Percentiles rank a stretch among this genome's conserved stretches.
phyloP scores from a whole-genome alignment of 2,888 invertebrate genomes.

The Drosophila cracens region DNA sequence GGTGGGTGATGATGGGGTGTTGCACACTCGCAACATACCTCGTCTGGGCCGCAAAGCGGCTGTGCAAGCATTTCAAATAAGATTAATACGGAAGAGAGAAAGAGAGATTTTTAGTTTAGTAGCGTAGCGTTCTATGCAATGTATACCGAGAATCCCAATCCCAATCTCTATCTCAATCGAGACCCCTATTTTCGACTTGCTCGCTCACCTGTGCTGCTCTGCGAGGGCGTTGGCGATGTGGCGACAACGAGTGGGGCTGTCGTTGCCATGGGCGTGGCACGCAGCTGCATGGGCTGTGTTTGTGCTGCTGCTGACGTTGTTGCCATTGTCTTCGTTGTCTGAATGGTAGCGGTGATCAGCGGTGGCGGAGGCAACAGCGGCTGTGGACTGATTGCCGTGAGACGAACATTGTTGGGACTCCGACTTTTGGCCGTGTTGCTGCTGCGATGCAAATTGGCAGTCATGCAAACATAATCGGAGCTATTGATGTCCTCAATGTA shows the following conservation, averaged over 20 bases:
- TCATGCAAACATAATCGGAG: slow-evolving; percentile 94
- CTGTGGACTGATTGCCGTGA: slow-evolving; percentile 52
- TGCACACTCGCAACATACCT: slow-evolving; percentile 51
- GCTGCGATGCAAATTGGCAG: slow-evolving; percentile 87
- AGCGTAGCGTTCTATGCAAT: neutral
- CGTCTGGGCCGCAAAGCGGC: slow-evolving; percentile 71
- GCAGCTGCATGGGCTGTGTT: slow-evolving; percentile 52
- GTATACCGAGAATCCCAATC: neutral
- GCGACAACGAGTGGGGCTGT: slow-evolving; percentile 77
- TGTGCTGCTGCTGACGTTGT: slow-evolving; percentile 46
- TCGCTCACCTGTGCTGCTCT: slow-evolving; percentile 87
- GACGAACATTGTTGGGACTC: slow-evolving; percentile 41
- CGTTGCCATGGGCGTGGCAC: slow-evolving; percentile 48
- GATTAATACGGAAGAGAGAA: slow-evolving; percentile 1
- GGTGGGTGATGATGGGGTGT: neutral
- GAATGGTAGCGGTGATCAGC: slow-evolving; percentile 13
- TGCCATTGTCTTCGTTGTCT: slow-evolving; percentile 41
- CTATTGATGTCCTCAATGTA: slow-evolving; percentile 90
- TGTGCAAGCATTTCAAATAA: slow-evolving; percentile 53
- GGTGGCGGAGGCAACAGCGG: slow-evolving; percentile 18
- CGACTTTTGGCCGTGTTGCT: slow-evolving; percentile 42
- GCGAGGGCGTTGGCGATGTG: slow-evolving; percentile 89
- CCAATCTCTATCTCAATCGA: neutral
- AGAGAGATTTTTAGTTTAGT: slow-evolving; percentile 12
- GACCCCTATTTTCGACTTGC: neutral